Conservation (phyloP, 2,113 vertebrate genomes). For the Laticauda laticaudata region DNA sequence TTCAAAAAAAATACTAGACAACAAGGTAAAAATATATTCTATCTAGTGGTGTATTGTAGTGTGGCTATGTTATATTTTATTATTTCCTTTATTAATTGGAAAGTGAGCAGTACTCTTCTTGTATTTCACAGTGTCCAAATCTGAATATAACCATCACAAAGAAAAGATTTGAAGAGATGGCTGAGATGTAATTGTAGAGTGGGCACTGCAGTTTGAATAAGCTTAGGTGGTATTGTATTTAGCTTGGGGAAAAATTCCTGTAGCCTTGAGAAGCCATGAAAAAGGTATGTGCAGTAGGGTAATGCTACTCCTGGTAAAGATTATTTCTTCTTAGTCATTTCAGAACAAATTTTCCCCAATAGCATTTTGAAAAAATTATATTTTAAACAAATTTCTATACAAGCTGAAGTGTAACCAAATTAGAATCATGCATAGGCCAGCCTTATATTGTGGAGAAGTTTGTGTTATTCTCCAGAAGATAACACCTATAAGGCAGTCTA, state of each 20-base stretch:
- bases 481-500: neutral
- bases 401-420: neutral
- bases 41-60: constrained; percentile 66
- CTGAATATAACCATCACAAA: constrained; percentile 41
- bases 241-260: constrained; percentile 53
- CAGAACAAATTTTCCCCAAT: constrained; percentile 41
- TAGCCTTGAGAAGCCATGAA: constrained; percentile 40
- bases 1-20: constrained; percentile 57
- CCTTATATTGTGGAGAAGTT: neutral
- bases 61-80: constrained; percentile 45
- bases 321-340: neutral
- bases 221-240: constrained; percentile 49
- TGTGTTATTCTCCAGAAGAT: neutral
- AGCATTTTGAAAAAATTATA: constrained; percentile 37
- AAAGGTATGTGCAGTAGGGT: constrained; percentile 41
- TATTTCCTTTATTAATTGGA: constrained; percentile 52
- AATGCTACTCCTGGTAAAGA: neutral
- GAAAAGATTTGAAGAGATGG: constrained; percentile 7
- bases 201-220: constrained; percentile 53
- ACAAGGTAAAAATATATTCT: constrained; percentile 68
- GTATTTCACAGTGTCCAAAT: constrained; percentile 52
- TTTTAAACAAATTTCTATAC: constrained; percentile 44
- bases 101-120: constrained; percentile 49
- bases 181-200: constrained; percentile 44
- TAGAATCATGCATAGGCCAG: neutral